phyloP scores from a whole-genome alignment of 2,888 invertebrate genomes.

The Heliconius ethilla region DNA sequence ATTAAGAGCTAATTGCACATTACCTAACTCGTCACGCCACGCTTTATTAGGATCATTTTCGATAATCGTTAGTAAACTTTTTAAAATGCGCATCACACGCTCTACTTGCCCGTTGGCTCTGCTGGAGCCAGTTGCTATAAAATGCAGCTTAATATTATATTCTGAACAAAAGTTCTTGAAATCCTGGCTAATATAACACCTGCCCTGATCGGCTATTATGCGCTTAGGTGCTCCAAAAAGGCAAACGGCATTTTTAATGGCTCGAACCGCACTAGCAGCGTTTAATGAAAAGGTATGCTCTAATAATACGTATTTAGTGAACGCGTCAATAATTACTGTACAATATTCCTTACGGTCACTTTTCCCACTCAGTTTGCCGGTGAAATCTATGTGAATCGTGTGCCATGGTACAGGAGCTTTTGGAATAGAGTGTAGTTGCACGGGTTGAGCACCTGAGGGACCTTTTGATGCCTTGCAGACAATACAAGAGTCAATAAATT shows the following conservation, averaged over 20 bases:
- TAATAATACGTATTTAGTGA: background rate
- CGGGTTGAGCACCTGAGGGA: conserved; percentile 43
- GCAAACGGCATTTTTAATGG: conserved; percentile 19
- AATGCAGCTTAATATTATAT: conserved; percentile 44
- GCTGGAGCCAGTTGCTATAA: conserved; percentile 45
- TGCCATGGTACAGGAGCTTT: conserved; percentile 47
- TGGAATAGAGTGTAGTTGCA: conserved; percentile 46
- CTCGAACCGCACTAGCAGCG: conserved; percentile 14
- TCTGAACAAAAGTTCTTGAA: conserved; percentile 37
- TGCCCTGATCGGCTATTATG: conserved; percentile 42
- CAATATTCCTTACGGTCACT: too few species aligned
- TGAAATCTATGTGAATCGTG: conserved; percentile 50
- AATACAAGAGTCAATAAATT: conserved; percentile 44
- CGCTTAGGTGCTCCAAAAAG: conserved; percentile 32
- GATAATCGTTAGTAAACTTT: conserved; percentile 41
- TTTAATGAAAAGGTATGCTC: too few species aligned
- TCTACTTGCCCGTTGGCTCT: conserved; percentile 47
- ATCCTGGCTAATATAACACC: conserved; percentile 38
- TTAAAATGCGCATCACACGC: conserved; percentile 44
- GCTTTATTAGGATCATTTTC: background rate
- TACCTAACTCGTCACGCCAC: conserved; percentile 46
- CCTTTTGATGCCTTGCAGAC: conserved; percentile 47
- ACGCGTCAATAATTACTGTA: too few species aligned
- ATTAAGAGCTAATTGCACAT: conserved; percentile 47
- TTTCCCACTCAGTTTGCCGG: conserved; percentile 40